Conservation (phyloP, 2,888 invertebrate genomes). For the Luffia ferchaultella region DNA sequence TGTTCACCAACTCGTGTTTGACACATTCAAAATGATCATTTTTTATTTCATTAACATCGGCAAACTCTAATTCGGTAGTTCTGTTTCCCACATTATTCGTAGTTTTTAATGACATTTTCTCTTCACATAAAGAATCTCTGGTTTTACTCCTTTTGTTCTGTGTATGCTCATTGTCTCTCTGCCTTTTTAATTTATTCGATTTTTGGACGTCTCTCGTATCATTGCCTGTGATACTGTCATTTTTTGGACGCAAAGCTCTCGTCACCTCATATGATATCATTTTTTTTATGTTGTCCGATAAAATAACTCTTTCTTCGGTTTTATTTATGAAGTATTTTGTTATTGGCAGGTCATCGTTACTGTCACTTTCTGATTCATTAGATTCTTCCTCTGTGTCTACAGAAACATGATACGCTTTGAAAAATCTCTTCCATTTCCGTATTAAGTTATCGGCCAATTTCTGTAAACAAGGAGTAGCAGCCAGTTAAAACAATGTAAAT, state of each 20-base stretch:
- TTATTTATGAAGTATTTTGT: neutral
- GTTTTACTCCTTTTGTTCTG: neutral
- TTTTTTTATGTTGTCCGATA: neutral
- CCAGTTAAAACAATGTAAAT: too few relatives aligned
- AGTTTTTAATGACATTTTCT: neutral
- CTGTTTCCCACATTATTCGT: neutral
- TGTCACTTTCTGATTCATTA: neutral
- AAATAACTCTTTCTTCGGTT: neutral
- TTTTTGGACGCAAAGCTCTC: neutral
- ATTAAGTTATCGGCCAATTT: neutral
- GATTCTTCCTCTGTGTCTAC: neutral
- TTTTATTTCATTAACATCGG: neutral
- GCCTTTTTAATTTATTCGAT: neutral
- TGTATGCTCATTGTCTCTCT: neutral
- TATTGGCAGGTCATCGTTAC: neutral
- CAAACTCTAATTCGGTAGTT: neutral
- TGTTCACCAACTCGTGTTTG: neutral
- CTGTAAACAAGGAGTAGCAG: too few relatives aligned
- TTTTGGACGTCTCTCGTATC: neutral
- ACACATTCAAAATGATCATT: neutral
- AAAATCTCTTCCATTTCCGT: neutral
- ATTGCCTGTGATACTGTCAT: neutral
- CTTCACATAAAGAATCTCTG: too few relatives aligned
- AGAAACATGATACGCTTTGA: neutral
- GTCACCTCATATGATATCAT: neutral